These are phyloP conservation scores for western clawed frog (Xenopus tropicalis) DNA, from an alignment of 2,113 vertebrate species.

Conservation along the genomic window UCB_Xtro_10.0 CM004444.2:60189001-60189500, in stretches of 20 bases:
- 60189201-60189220: constrained; percentile 59
- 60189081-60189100: constrained; percentile 75
- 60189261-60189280: constrained; percentile 45
- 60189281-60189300: constrained; percentile 47
- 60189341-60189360: constrained; percentile 30
- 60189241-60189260: constrained; percentile 49
- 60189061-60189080: constrained; percentile 67
- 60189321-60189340: constrained; percentile 21
- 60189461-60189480: neutral
- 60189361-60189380: constrained; percentile 25
- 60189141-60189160: constrained; percentile 62
- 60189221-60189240: constrained; percentile 55
- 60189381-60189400: neutral
- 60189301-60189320: constrained; percentile 32
- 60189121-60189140: constrained; percentile 51
- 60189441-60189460: neutral
- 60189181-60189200: constrained; percentile 57
- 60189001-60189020: constrained; percentile 57
- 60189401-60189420: neutral
- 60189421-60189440: neutral
- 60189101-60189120: constrained; percentile 67
- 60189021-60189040: constrained; percentile 64
- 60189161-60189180: constrained; percentile 50
- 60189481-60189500: too few relatives aligned
- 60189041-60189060: constrained; percentile 75